Evolutionary conservation across 2,888 invertebrate genomes (phyloP).

Genomic region (Mimas tiliae): DNA sequence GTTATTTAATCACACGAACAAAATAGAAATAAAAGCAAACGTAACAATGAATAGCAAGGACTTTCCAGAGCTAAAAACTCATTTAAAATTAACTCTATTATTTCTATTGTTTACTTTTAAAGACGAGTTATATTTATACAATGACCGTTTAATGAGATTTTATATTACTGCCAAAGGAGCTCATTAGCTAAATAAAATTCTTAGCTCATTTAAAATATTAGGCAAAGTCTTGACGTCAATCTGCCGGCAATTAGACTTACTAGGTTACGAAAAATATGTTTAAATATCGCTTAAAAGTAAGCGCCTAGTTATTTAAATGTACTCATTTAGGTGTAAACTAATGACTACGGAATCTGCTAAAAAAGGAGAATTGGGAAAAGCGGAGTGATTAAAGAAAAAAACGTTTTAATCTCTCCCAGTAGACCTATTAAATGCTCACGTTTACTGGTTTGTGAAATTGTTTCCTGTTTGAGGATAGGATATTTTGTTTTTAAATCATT

Average conservation of each 20-base stretch:
- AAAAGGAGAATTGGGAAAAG: conserved; percentile 26
- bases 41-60: neutral
- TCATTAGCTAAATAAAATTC: conserved; percentile 2
- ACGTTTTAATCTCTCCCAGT: conserved; percentile 33
- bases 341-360: conserved; percentile 17
- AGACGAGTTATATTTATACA: neutral
- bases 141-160: neutral
- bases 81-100: neutral
- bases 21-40: neutral
- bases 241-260: no score
- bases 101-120: neutral
- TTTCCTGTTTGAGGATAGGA: neutral
- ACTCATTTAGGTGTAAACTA: conserved; percentile 17
- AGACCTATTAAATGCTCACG: conserved; percentile 34
- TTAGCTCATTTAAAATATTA: neutral
- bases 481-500: conserved; percentile 5
- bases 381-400: conserved; percentile 52
- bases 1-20: no score
- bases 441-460: conserved; percentile 29
- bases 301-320: conserved; percentile 5
- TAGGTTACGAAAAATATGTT: conserved; percentile 12
- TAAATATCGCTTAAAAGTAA: conserved; percentile 1
- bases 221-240: neutral
- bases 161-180: neutral
- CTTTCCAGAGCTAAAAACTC: neutral